Evolutionary conservation across 2,113 vertebrate genomes (phyloP).

Genomic region (Azemiops feae): DNA sequence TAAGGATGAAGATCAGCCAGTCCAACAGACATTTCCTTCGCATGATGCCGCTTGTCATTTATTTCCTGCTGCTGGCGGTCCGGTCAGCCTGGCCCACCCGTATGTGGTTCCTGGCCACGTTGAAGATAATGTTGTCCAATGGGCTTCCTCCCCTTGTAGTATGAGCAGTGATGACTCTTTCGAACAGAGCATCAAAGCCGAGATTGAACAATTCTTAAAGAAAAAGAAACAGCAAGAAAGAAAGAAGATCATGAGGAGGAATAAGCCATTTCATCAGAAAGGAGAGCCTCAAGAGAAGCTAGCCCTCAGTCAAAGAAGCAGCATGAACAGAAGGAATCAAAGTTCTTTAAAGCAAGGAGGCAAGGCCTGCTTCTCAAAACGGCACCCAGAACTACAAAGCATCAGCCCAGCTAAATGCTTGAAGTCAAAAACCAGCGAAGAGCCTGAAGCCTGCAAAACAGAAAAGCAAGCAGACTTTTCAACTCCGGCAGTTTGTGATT

Average conservation of each 20-base stretch:
- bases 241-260: background rate
- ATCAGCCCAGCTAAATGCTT: background rate
- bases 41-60: background rate
- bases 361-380: conserved; percentile 56
- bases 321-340: background rate
- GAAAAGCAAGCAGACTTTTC: conserved; percentile 3
- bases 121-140: conserved; percentile 22
- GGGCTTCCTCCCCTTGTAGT: conserved; percentile 72
- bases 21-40: conserved; percentile 40
- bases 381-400: conserved; percentile 44
- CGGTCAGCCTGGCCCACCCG: conserved; percentile 25
- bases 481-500: conserved; percentile 21
- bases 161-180: conserved; percentile 79
- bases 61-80: conserved; percentile 42
- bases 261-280: background rate
- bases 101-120: conserved; percentile 36
- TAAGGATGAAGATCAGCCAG: background rate
- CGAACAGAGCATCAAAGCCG: conserved; percentile 76
- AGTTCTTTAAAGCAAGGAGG: conserved; percentile 56
- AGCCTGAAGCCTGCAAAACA: background rate
- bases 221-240: conserved; percentile 71
- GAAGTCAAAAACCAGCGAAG: conserved; percentile 18
- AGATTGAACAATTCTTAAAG: conserved; percentile 76
- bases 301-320: conserved; percentile 60
- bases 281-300: background rate